Evolutionary conservation across 2,888 invertebrate genomes (phyloP).

Genomic region (Junonia oenone): DNA sequence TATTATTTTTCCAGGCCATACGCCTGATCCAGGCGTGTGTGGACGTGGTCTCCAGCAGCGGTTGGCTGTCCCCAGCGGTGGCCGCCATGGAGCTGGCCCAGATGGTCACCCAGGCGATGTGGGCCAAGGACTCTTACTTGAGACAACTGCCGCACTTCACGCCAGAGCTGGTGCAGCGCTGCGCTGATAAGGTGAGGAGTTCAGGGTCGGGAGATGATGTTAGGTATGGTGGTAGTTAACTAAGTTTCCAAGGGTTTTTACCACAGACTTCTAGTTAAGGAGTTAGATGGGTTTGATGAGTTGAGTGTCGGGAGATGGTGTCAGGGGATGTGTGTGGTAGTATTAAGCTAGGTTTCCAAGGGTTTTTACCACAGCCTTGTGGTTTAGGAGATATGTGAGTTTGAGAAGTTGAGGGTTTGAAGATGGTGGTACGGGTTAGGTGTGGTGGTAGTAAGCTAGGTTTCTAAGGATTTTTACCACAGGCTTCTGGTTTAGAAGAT

Average conservation of each 20-base stretch:
- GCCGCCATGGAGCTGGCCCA: conserved; percentile 99
- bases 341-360: neutral
- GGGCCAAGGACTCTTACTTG: conserved; percentile 98
- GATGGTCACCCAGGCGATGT: conserved; percentile 99
- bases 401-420: conserved; percentile 36
- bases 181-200: conserved; percentile 87
- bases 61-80: conserved; percentile 98
- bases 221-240: no score
- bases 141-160: conserved; percentile 98
- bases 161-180: conserved; percentile 91
- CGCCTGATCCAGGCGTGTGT: conserved; percentile 96
- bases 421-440: no score
- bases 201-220: no score
- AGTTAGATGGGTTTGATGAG: conserved; percentile 6
- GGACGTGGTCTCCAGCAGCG: conserved; percentile 93
- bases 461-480: neutral
- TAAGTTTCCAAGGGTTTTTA: neutral
- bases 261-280: neutral
- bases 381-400: neutral
- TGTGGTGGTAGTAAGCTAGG: no score
- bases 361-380: neutral
- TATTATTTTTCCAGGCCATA: conserved; percentile 83
- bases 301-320: neutral
- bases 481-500: neutral
- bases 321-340: no score